phyloP scores from a whole-genome alignment of 1,140 invertebrate species.

The Cyclargus thomasi region DNA sequence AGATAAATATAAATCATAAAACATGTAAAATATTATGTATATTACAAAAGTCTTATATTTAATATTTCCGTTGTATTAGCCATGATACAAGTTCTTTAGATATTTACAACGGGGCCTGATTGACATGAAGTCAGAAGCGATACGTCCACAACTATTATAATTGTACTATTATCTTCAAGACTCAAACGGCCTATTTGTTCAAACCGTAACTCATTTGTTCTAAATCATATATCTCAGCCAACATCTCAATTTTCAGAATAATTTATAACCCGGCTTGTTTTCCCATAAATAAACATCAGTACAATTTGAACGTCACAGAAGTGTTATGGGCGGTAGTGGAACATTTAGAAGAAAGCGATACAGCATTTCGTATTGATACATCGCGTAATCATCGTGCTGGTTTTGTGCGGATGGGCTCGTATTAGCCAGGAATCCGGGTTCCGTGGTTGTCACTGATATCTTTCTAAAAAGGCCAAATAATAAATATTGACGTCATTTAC shows the following conservation, averaged over 20 bases:
- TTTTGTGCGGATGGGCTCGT: constrained; percentile 13
- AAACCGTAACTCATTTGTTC: not conserved
- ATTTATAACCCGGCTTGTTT: not conserved
- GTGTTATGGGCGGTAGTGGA: constrained; percentile 14
- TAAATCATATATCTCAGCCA: not conserved
- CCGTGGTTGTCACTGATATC: too few species aligned
- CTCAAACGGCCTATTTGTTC: not conserved
- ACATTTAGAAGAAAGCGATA: constrained; percentile 18
- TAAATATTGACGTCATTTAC: too few species aligned
- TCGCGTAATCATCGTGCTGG: not conserved
- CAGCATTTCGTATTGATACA: constrained; percentile 6
- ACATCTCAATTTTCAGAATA: not conserved
- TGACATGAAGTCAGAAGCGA: too few species aligned
- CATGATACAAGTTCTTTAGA: too few species aligned
- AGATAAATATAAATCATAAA: too few species aligned
- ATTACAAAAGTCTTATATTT: too few species aligned
- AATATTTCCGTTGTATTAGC: too few species aligned
- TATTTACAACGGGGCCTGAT: too few species aligned
- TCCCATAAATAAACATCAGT: constrained; percentile 25
- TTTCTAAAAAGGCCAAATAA: too few species aligned
- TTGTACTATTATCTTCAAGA: too few species aligned
- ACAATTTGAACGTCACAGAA: constrained; percentile 25
- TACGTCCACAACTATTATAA: too few species aligned
- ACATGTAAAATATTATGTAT: too few species aligned
- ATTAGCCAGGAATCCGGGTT: not conserved